Percentiles rank a stretch among this genome's conserved stretches.
These are phyloP conservation scores for Vanessa tameamea DNA, from an alignment of 1,140 invertebrate genomes.

Conservation along the genomic window DNA sequence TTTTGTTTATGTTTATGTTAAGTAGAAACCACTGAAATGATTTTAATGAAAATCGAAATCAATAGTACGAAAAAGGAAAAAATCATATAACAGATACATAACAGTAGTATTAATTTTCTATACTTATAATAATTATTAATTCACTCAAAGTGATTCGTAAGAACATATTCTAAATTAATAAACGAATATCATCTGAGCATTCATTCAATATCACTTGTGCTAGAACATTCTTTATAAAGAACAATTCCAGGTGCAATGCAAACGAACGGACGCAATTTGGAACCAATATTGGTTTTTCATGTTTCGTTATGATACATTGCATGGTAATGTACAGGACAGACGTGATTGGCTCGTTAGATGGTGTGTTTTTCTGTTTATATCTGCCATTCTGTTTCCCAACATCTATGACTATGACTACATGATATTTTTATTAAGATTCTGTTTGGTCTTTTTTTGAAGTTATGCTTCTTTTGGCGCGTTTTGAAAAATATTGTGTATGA, in stretches of 20 bases:
- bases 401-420: too few relatives aligned
- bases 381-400: background rate
- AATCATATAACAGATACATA: too few relatives aligned
- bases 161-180: background rate
- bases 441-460: too few relatives aligned
- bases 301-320: constrained; percentile 6
- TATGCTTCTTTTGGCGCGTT: too few relatives aligned
- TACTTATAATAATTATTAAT: too few relatives aligned
- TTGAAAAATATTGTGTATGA: too few relatives aligned
- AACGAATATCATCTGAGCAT: background rate
- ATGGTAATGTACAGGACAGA: background rate
- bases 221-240: background rate
- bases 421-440: background rate
- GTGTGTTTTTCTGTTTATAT: background rate
- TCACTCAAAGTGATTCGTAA: too few relatives aligned
- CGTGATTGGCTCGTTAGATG: background rate
- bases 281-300: constrained; percentile 1
- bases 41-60: too few relatives aligned
- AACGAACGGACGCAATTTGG: background rate
- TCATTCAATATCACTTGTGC: background rate
- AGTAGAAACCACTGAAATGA: too few relatives aligned
- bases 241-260: background rate
- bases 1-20: too few relatives aligned
- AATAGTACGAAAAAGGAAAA: too few relatives aligned
- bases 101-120: too few relatives aligned